Conservation (phyloP, 2,797 vertebrate species). For the Amazona ochrocephala region DNA sequence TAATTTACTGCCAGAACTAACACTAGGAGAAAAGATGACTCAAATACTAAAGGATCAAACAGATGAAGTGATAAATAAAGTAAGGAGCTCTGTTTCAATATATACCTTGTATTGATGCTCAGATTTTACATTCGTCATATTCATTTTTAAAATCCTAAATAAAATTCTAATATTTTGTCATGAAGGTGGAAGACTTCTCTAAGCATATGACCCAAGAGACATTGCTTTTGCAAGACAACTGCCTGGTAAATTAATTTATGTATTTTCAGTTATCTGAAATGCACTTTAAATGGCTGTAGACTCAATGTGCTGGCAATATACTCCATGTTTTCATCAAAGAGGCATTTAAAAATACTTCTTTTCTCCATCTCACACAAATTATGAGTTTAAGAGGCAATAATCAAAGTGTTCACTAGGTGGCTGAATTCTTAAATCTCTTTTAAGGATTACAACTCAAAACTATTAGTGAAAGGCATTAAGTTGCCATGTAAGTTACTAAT, state of each 20-base stretch:
- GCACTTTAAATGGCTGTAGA: not conserved
- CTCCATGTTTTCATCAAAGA: not conserved
- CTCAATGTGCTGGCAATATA: not conserved
- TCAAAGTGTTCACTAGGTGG: not conserved
- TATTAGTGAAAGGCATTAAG: not conserved
- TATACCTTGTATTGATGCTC: not conserved
- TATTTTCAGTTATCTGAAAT: not conserved
- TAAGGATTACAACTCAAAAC: not conserved
- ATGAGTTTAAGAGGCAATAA: not conserved
- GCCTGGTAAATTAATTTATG: constrained; percentile 78
- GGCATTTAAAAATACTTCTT: not conserved
- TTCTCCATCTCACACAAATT: not conserved
- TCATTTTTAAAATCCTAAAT: not conserved
- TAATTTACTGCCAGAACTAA: constrained; percentile 55
- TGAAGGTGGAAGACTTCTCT: constrained; percentile 88
- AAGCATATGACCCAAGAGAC: constrained; percentile 70
- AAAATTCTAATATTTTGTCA: not conserved
- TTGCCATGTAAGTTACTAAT: not conserved
- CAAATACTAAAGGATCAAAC: constrained; percentile 84
- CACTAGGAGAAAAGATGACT: constrained; percentile 86
- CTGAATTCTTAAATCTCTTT: not conserved
- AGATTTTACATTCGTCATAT: not conserved
- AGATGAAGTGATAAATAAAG: constrained; percentile 84
- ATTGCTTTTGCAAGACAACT: constrained; percentile 76
- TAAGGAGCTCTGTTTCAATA: constrained; percentile 52